Percentiles rank a stretch among this genome's conserved stretches.
These are phyloP conservation scores for Anableps anableps DNA, from an alignment of 2,797 vertebrate genomes.

Conservation along the genomic window DNA sequence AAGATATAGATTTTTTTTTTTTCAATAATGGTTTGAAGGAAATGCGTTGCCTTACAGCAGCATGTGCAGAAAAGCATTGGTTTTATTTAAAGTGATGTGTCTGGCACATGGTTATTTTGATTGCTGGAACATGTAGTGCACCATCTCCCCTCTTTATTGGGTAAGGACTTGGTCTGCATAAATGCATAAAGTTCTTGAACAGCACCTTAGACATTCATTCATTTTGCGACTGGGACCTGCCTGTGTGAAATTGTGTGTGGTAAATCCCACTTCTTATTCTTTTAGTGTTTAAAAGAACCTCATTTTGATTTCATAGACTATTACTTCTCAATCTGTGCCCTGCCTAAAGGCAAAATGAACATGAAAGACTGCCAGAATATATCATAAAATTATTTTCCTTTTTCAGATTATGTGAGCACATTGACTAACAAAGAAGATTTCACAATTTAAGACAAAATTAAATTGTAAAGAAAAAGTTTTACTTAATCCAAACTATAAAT, in stretches of 20 bases:
- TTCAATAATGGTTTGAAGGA: not conserved
- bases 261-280: constrained; percentile 67
- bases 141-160: constrained; percentile 46
- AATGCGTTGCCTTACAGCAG: constrained; percentile 38
- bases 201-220: constrained; percentile 54
- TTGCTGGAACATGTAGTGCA: constrained; percentile 55
- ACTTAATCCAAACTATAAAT: constrained; percentile 17
- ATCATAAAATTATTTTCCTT: constrained; percentile 18
- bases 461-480: constrained; percentile 7
- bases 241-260: constrained; percentile 75
- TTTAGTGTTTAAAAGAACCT: constrained; percentile 52
- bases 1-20: not conserved
- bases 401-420: constrained; percentile 15
- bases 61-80: constrained; percentile 26
- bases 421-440: not conserved
- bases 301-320: constrained; percentile 71
- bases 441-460: constrained; percentile 1
- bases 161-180: constrained; percentile 55
- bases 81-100: constrained; percentile 41
- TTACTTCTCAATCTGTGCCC: constrained; percentile 69
- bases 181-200: constrained; percentile 66
- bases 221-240: constrained; percentile 38
- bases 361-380: constrained; percentile 32
- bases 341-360: constrained; percentile 59
- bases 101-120: constrained; percentile 72